Conservation (phyloP, 1,140 invertebrate genomes). For the Zeugodacus cucurbitae region DNA sequence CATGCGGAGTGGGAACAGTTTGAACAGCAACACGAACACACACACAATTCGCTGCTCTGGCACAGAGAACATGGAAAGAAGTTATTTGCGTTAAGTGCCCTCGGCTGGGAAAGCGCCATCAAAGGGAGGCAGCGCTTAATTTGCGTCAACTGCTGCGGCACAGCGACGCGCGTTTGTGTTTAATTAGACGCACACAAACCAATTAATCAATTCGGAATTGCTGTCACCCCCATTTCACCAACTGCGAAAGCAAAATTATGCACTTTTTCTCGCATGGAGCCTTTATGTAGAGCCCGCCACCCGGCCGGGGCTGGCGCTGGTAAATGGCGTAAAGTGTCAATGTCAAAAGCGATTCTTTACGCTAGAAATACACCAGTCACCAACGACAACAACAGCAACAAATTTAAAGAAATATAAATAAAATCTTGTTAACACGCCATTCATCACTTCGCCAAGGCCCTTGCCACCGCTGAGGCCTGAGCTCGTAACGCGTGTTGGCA, state of each 20-base stretch:
- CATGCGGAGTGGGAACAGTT: conserved; percentile 4
- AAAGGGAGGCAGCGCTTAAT: background rate
- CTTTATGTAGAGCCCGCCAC: background rate
- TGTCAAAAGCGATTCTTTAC: conserved; percentile 44
- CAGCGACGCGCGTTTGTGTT: conserved; percentile 30
- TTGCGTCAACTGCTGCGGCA: conserved; percentile 6
- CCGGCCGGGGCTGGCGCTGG: background rate
- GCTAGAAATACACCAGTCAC: conserved; percentile 33
- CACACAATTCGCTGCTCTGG: background rate
- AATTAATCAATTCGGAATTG: conserved; percentile 45
- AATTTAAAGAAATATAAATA: conserved; percentile 9
- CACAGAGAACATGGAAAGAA: background rate
- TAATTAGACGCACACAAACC: conserved; percentile 45
- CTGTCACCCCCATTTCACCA: background rate
- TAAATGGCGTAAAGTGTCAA: conserved; percentile 43
- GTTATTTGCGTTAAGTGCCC: background rate
- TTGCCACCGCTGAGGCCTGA: background rate
- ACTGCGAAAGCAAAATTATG: background rate
- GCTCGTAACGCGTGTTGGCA: conserved; percentile 44
- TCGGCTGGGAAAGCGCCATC: background rate
- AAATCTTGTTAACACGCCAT: conserved; percentile 47
- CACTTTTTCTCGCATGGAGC: background rate
- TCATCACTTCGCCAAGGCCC: conserved; percentile 35
- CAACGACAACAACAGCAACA: background rate
- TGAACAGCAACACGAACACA: background rate